Evolutionary conservation across 2,888 invertebrate species (phyloP).

Genomic region (Gari tellinella): DNA sequence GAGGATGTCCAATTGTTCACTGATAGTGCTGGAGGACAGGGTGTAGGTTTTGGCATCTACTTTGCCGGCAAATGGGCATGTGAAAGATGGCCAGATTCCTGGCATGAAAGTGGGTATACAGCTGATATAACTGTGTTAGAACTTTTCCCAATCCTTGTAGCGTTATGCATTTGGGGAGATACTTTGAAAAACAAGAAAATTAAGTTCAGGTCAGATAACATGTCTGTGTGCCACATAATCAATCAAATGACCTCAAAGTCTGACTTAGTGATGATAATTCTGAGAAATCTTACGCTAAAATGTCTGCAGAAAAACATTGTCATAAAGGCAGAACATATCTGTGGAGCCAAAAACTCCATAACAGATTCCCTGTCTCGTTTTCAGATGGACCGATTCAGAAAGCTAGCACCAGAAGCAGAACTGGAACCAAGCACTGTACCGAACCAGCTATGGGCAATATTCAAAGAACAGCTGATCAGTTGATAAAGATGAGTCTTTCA

Average conservation of each 20-base stretch:
- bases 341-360: too few species aligned
- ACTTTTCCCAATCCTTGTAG: slow-evolving; percentile 18
- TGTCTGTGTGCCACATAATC: too few species aligned
- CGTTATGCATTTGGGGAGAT: too few species aligned
- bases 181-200: too few species aligned
- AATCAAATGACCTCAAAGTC: too few species aligned
- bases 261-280: too few species aligned
- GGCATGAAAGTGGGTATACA: slow-evolving; percentile 14
- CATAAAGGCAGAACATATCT: too few species aligned
- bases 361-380: slow-evolving; percentile 10
- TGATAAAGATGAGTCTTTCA: slow-evolving; percentile 14
- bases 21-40: slow-evolving; percentile 11
- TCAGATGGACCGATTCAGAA: slow-evolving; percentile 7
- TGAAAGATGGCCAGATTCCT: slow-evolving; percentile 16
- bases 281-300: too few species aligned
- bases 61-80: slow-evolving; percentile 18
- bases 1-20: slow-evolving; percentile 25
- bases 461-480: neutral
- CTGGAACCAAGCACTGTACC: slow-evolving; percentile 3
- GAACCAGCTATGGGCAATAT: slow-evolving; percentile 12
- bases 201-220: too few species aligned
- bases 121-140: slow-evolving; percentile 23
- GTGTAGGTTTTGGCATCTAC: slow-evolving; percentile 32
- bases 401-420: slow-evolving; percentile 19
- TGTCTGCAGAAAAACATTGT: too few species aligned